Evolutionary conservation across 2,113 vertebrate genomes (phyloP), one percentile per base, ranked within the genome.

Genomic region (Xenopus borealis): DNA sequence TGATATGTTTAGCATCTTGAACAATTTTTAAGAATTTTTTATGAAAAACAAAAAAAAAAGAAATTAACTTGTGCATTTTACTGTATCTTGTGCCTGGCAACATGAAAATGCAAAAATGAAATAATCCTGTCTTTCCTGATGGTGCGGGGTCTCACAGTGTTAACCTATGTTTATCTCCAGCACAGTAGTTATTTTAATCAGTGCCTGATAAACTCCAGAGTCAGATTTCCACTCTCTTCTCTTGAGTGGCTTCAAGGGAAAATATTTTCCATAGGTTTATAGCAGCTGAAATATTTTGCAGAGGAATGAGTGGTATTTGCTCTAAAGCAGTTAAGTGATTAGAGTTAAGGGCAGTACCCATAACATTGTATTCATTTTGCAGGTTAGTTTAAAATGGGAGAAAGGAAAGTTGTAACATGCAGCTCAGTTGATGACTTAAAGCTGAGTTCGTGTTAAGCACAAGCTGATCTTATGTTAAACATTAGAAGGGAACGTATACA

Each of bases 181-280:
- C 46, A 50, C 10, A 50, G 47, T 16, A n/a, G 20, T 50, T 40
- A 53, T 75, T 50, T 62, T 47, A 16, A 71, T 12, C 20, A 33
- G 12, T 40, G 57, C 12, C 20, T 75, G 73, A 75, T 69, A 30
- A 62, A 62, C 40, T 18, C 66, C 66, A 75, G 72, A 68, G 16
- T 23, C 65, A 68, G 7, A 1, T 12, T 50, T 55, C 11, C 17
- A 45, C n/a, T 66, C 53, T 59, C 52, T 40, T 57, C 40, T 47
- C 12, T n/a, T 33, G 55, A 44, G 20, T 30, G 19, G 52, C 52
- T 62, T 62, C 33, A 40, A 20, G 10, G 44, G 68, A 18, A 62
- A 53, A 61, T 69, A 62, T 62, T 75, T 75, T 53, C 73, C 73
- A 63, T 40, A 68, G 9, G 27, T 62, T 75, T 30, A 67, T 59